Evolutionary conservation across 2,113 vertebrate genomes (phyloP), one percentile per base, ranked within the genome.

Genomic region (Callithrix jacchus): DNA sequence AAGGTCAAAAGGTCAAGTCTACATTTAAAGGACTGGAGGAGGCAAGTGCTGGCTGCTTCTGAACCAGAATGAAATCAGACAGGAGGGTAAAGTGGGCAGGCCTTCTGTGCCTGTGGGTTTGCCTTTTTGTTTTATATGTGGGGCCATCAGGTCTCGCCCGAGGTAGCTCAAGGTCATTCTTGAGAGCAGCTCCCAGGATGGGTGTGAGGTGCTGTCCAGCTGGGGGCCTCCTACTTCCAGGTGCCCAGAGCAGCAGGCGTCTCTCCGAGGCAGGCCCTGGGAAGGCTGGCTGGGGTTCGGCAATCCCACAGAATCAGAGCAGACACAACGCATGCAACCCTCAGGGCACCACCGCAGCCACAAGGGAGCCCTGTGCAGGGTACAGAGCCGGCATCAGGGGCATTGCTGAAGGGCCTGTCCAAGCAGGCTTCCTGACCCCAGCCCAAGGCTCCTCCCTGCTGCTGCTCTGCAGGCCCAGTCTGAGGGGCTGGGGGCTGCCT

Each of bases 1-100:
- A 98, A 98, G 98, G 98, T 98, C 98, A 94, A 98, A 98, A 99
- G 98, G 99, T 99, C 98, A 98, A 98, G 98, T 99, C 98, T 99
- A 98, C 98, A 98, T 97, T 98, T 98, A 98, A 99, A 98, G 98
- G 98, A 96, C 98, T 68, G 98, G 98, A 98, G 98, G 97, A 97
- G 98, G 98, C 98, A 98, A 98, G 98, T 95, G 98, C 68, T 30
- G 92, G 98, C 96, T 97, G 97, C 97, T 98, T 98, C 94, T 97
- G 95, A 94, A 74, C 18, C 80, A 8, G 66, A 25, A 23, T 30
- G 45, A 7, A 94, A 52, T 3, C 9, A 12, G 32, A 7, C 13
- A 6, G 0, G 9, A 20, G 45, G 1, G 4, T 0, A 6, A 42
- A 2, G 42, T 14, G 1, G 8, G 18, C 3, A 0, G 8, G 0